Conservation (phyloP, 2,797 vertebrate genomes). For the Tangara arthus region DNA sequence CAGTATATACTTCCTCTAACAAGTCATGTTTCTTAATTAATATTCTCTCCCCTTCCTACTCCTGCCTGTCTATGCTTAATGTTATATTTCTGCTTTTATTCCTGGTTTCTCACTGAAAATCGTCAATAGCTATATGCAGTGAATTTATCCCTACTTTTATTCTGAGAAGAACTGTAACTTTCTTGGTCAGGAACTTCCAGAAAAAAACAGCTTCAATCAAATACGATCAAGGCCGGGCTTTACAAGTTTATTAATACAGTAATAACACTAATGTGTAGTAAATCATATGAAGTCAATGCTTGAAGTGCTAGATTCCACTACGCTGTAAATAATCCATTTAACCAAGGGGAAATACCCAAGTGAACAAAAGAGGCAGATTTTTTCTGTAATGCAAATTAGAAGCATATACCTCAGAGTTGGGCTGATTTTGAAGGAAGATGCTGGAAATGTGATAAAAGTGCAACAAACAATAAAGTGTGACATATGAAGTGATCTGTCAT, state of each 20-base stretch:
- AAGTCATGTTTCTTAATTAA: background rate
- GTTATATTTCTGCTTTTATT: background rate
- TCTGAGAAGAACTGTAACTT: background rate
- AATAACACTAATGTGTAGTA: background rate
- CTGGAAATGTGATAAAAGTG: background rate
- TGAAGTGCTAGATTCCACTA: background rate
- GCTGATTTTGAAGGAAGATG: conserved; percentile 8
- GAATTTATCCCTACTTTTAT: background rate
- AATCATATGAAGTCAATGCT: background rate
- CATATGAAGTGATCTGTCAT: background rate
- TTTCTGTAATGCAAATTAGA: background rate
- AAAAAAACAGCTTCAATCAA: background rate
- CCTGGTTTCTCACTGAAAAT: background rate
- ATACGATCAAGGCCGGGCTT: background rate
- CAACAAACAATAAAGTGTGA: background rate
- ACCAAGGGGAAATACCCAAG: background rate
- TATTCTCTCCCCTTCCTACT: background rate
- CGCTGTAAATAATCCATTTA: background rate
- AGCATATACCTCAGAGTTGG: background rate
- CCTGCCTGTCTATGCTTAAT: background rate
- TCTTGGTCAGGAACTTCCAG: background rate
- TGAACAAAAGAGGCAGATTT: background rate
- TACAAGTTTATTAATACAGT: background rate
- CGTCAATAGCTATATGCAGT: background rate
- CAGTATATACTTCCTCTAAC: background rate